Evolutionary conservation across 2,888 invertebrate species (phyloP), one percentile per base, ranked within the genome.

Genomic region (Amblyjoppa fuscipennis): DNA sequence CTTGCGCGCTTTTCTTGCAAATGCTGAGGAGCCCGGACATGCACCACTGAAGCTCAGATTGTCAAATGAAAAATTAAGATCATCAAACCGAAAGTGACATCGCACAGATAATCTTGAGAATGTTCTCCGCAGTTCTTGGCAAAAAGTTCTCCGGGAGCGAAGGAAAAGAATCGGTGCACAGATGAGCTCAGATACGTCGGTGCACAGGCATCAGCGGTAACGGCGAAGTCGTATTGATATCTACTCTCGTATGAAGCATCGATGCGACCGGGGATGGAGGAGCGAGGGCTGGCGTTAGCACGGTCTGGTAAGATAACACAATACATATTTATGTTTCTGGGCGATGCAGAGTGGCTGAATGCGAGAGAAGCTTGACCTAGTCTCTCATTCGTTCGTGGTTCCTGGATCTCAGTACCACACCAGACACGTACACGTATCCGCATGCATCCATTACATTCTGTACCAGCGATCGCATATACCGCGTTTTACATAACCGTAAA

Each of bases 241-340:
- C 59, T 61, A 59, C n/a, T 73, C 28, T 41, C 59, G 71, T 66
- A 56, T 84, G 28, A 78, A 77, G 73, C 74, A 78, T 85, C 64
- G 84, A 81, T 78, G 16, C 13, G 25, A 69, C 28, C 6, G 34
- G 16, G 34, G 28, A 68, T n/a, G 45, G 16, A 7, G 45, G 16
- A 20, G 7, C 45, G 49, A 45, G 69, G 49, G 16, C n/a, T 11
- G 38, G 45, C 6, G 31, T 11, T 6, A 25, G 28, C 11, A 53
- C 9, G 28, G 56, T 20, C 6, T 20, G 34, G 70, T 31, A 74
- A 56, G 70, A 80, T 78, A 84, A 80, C 74, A 81, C 77, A 87
- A 87, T 87, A 85, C 81, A 87, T 87, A 85, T 87, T 87, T 87
- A 86, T 87, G 86, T 85, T 87, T 83, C 77, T 38, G 64, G 64